Conservation (phyloP, 2,797 vertebrate species). For the Knipowitschia caucasica region DNA sequence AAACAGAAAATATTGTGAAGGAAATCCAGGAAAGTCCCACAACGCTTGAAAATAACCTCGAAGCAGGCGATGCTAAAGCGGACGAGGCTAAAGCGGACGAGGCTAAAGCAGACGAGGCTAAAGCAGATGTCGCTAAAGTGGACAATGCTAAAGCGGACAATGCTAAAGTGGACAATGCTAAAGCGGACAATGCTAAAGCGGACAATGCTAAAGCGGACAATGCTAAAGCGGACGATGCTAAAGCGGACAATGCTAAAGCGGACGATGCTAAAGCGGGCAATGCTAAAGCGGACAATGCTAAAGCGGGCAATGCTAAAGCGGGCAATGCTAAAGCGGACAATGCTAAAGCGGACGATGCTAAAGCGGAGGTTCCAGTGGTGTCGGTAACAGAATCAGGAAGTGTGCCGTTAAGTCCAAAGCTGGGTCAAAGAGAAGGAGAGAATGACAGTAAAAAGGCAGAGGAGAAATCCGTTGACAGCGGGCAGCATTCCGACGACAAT, state of each 20-base stretch:
- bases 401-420: conserved; percentile 27
- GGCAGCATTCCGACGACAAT: conserved; percentile 67
- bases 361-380: conserved; percentile 8
- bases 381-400: conserved; percentile 26
- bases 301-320: conserved; percentile 39
- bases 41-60: conserved; percentile 12
- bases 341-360: conserved; percentile 15
- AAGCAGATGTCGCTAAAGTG: not conserved
- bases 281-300: too few species aligned
- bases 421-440: conserved; percentile 14
- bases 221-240: conserved; percentile 35
- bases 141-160: conserved; percentile 26
- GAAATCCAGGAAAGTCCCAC: conserved; percentile 19
- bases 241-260: conserved; percentile 6
- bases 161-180: conserved; percentile 35
- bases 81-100: conserved; percentile 14
- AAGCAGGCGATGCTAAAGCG: conserved; percentile 39
- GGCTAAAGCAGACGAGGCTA: conserved; percentile 15
- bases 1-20: conserved; percentile 13
- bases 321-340: conserved; percentile 13
- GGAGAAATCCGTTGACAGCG: conserved; percentile 80
- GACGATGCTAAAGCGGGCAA: conserved; percentile 27
- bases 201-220: conserved; percentile 26
- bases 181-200: conserved; percentile 6
- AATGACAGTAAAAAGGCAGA: conserved; percentile 62